Conservation (phyloP, 1,140 invertebrate species). For the Panagrolaimus sp. region DNA sequence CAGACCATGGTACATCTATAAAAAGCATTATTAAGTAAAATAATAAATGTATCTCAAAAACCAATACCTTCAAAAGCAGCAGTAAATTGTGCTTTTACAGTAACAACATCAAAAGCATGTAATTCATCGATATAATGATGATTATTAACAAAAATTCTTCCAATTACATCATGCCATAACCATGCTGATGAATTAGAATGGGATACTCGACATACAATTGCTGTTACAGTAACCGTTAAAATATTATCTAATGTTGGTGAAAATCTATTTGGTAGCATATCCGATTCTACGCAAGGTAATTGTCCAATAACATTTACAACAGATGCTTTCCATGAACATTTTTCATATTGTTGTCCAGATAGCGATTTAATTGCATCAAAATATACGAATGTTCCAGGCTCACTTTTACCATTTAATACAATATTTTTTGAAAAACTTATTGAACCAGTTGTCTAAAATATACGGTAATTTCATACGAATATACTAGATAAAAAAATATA, state of each 20-base stretch:
- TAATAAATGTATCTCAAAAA: too few relatives aligned
- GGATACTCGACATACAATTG: conserved; percentile 7
- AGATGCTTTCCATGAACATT: not conserved
- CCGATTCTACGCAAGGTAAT: not conserved
- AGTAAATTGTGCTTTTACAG: not conserved
- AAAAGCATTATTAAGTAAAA: too few relatives aligned
- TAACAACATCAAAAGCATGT: conserved; percentile 4
- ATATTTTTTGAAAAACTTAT: not conserved
- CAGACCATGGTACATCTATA: conserved; percentile 11
- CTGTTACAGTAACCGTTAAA: not conserved
- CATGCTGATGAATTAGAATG: conserved; percentile 9
- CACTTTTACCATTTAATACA: not conserved
- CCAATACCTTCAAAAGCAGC: conserved; percentile 13
- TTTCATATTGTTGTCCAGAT: not conserved
- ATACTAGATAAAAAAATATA: too few relatives aligned
- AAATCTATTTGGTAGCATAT: not conserved
- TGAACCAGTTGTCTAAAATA: not conserved
- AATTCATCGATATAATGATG: conserved; percentile 4
- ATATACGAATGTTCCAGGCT: conserved; percentile 1
- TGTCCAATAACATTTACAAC: not conserved
- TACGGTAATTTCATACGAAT: too few relatives aligned
- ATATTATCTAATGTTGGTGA: too few relatives aligned
- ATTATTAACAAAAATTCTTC: conserved; percentile 10
- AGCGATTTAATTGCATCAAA: not conserved
- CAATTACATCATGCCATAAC: conserved; percentile 7